A percentile compares a stretch with the other conserved stretches of the same genome.
phyloP scores from a whole-genome alignment of 2,113 vertebrate species.

The Oxyura jamaicensis region DNA sequence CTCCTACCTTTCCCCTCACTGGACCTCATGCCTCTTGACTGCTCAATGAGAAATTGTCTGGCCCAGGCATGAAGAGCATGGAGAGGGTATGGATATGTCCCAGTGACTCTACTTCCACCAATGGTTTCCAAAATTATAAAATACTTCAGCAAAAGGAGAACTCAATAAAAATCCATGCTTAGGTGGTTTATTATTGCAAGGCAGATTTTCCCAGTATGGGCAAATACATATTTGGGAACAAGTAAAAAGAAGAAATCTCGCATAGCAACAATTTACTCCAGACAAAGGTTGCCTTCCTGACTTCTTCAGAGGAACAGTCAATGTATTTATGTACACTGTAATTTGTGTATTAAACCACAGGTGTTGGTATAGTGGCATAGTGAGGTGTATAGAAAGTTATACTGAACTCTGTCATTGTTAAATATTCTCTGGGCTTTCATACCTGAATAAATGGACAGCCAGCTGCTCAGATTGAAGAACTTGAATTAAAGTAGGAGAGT shows the following conservation, averaged over 20 bases:
- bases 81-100: neutral
- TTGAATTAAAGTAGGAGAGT: neutral
- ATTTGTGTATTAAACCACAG: neutral
- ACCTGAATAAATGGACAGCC: neutral
- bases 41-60: accelerated
- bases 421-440: neutral
- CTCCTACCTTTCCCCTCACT: neutral
- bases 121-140: neutral
- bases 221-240: neutral
- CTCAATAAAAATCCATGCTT: neutral
- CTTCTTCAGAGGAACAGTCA: neutral
- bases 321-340: neutral
- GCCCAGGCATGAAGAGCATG: neutral
- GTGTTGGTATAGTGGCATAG: neutral
- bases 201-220: neutral
- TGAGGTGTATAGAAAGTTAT: neutral
- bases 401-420: neutral
- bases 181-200: neutral
- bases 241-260: neutral
- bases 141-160: neutral
- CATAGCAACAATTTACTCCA: neutral
- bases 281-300: neutral
- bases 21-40: neutral
- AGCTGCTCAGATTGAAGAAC: neutral
- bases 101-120: neutral